phyloP scores from a whole-genome alignment of 2,888 invertebrate species.

The Hybos culiciformis region DNA sequence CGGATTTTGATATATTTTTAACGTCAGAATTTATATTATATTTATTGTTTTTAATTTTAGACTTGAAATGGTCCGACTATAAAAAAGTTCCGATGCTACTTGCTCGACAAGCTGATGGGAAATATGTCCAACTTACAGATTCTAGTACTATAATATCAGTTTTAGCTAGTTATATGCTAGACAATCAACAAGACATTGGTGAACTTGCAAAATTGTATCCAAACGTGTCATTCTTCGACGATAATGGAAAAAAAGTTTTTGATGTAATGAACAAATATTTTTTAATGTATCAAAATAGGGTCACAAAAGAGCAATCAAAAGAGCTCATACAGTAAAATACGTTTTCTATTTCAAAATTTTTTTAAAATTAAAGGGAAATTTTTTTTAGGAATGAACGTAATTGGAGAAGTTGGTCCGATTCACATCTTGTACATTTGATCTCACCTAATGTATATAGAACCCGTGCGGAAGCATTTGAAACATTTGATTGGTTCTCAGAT shows the following conservation, averaged over 20 bases:
- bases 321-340: constrained; percentile 44
- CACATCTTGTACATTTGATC: constrained; percentile 75
- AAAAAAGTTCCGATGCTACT: constrained; percentile 90
- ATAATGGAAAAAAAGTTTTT: constrained; percentile 48
- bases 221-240: constrained; percentile 49
- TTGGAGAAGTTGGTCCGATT: constrained; percentile 94
- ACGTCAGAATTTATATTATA: no score
- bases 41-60: constrained; percentile 30
- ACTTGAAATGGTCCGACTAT: constrained; percentile 86
- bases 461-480: constrained; percentile 66
- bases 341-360: not conserved
- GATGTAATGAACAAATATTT: constrained; percentile 83
- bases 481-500: constrained; percentile 88
- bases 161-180: constrained; percentile 60
- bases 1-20: no score
- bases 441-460: constrained; percentile 96
- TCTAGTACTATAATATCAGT: constrained; percentile 89
- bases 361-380: not conserved
- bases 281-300: constrained; percentile 58
- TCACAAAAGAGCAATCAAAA: constrained; percentile 39
- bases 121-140: constrained; percentile 78
- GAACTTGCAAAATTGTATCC: constrained; percentile 71
- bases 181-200: constrained; percentile 42
- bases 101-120: constrained; percentile 53
- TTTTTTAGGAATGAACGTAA: constrained; percentile 71